Percentiles rank a stretch among this genome's conserved stretches.
These are phyloP conservation scores for Halcyon malimbica DNA, from an alignment of 2,113 vertebrate genomes.

Conservation along the genomic window DNA sequence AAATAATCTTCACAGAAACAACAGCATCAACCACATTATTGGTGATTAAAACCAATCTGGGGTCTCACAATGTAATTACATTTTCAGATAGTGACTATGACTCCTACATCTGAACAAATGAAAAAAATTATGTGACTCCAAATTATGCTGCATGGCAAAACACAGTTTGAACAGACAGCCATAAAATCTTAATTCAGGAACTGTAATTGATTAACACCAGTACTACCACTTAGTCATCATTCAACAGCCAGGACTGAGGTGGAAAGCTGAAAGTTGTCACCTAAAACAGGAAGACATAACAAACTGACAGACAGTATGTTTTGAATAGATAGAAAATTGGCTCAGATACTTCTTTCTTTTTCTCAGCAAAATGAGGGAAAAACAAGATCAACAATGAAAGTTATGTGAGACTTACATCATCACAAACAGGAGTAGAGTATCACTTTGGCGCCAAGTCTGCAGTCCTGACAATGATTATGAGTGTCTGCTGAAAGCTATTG, in stretches of 20 bases:
- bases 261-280: background rate
- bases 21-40: background rate
- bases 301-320: background rate
- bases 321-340: background rate
- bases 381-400: background rate
- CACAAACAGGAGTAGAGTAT: background rate
- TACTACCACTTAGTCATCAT: background rate
- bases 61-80: background rate
- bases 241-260: background rate
- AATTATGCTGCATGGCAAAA: background rate
- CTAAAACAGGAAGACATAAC: background rate
- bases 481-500: constrained; percentile 17
- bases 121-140: background rate
- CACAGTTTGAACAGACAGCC: background rate
- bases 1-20: background rate
- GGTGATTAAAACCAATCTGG: background rate
- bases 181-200: constrained; percentile 18
- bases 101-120: background rate
- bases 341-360: background rate
- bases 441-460: background rate
- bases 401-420: background rate
- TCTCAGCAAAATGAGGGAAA: background rate
- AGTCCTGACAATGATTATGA: background rate
- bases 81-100: background rate
- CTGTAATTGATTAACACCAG: background rate